phyloP scores from a whole-genome alignment of 2,888 invertebrate species.

The Plebejus melissa region DNA sequence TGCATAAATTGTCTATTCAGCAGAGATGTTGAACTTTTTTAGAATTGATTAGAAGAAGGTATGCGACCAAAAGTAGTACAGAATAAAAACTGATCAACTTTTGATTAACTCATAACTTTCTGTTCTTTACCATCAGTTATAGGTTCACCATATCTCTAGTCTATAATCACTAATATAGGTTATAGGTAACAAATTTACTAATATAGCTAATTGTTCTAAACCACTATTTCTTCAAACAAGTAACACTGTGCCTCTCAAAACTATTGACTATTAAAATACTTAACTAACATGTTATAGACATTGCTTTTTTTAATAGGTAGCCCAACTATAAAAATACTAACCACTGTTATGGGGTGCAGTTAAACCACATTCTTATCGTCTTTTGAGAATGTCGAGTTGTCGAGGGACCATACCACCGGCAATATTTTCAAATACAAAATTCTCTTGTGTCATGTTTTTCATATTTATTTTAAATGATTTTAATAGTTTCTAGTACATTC shows the following conservation, averaged over 20 bases:
- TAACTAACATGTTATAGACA: background rate
- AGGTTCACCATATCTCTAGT: background rate
- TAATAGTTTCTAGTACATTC: background rate
- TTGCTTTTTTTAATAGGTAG: background rate
- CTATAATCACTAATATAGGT: constrained; percentile 19
- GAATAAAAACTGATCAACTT: background rate
- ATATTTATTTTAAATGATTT: background rate
- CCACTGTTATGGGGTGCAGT: background rate
- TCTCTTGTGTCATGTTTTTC: background rate
- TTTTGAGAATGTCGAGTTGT: background rate
- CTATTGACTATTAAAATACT: constrained; percentile 5
- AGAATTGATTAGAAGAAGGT: background rate
- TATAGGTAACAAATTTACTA: constrained; percentile 30
- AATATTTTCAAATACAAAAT: background rate
- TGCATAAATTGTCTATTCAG: background rate
- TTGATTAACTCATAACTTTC: too few species aligned
- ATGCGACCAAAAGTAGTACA: too few species aligned
- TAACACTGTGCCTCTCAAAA: constrained; percentile 8
- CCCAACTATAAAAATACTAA: background rate
- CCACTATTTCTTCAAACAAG: constrained; percentile 14
- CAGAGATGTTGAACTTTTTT: background rate
- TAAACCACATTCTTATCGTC: background rate
- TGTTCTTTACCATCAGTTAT: background rate
- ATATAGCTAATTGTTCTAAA: constrained; percentile 27
- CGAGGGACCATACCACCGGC: background rate